These are phyloP conservation scores for Drosophila hydei DNA, from an alignment of 1,140 invertebrate genomes.

Conservation along the genomic window DNA sequence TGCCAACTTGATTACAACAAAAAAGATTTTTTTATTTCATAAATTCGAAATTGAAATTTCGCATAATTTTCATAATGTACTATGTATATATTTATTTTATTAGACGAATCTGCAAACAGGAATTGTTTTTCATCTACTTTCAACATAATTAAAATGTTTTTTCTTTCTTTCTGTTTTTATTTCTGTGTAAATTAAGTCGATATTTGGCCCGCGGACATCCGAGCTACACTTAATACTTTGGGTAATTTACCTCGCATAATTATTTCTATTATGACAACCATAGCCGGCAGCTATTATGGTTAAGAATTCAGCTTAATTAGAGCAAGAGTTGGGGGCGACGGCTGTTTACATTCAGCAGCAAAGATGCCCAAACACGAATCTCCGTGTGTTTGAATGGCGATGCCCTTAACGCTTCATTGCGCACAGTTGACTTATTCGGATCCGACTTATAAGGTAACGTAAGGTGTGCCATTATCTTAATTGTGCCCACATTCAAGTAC, in stretches of 20 bases:
- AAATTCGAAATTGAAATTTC: background rate
- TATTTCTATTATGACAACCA: constrained; percentile 58
- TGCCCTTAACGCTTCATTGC: constrained; percentile 42
- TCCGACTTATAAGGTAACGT: constrained; percentile 31
- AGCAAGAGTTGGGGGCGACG: constrained; percentile 5
- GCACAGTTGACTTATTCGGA: constrained; percentile 5
- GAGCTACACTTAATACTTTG: constrained; percentile 59
- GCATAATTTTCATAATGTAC: background rate
- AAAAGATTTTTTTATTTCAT: no score
- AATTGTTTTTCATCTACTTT: constrained; percentile 14
- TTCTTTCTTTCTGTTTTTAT: constrained; percentile 6
- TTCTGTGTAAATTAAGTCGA: constrained; percentile 27
- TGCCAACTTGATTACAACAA: background rate
- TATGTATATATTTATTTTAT: background rate
- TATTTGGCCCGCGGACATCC: constrained; percentile 24
- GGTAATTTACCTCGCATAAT: constrained; percentile 55
- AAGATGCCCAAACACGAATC: constrained; percentile 54
- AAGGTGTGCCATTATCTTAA: constrained; percentile 30
- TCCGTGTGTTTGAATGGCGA: constrained; percentile 27
- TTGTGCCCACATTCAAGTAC: constrained; percentile 12
- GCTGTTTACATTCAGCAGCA: constrained; percentile 39
- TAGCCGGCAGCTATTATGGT: constrained; percentile 52
- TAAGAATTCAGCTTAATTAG: constrained; percentile 58
- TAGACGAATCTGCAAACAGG: background rate
- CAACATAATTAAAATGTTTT: constrained; percentile 41